These are phyloP conservation scores for Eurytoma californica DNA, from an alignment of 2,888 invertebrate species.

Conservation along the genomic window DNA sequence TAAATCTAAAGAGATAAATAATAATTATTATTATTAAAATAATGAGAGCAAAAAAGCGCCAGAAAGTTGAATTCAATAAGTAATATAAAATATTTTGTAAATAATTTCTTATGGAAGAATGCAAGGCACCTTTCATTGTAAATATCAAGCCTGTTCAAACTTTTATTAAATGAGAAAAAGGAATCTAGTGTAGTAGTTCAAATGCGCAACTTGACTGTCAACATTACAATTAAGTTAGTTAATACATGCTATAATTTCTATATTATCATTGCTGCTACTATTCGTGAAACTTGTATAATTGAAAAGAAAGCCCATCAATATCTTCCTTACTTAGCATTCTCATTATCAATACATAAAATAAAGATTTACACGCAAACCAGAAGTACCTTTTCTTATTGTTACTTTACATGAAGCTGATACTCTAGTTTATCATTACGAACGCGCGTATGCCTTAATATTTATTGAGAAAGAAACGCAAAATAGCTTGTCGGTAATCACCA, in stretches of 20 bases:
- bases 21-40: conserved; percentile 62
- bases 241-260: conserved; percentile 43
- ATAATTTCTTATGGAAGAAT: conserved; percentile 73
- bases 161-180: conserved; percentile 66
- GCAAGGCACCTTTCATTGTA: conserved; percentile 69
- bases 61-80: conserved; percentile 72
- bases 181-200: conserved; percentile 65
- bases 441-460: conserved; percentile 39
- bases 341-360: conserved; percentile 33
- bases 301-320: conserved; percentile 35
- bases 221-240: conserved; percentile 50
- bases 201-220: conserved; percentile 66
- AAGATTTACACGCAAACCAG: conserved; percentile 26
- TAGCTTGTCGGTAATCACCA: conserved; percentile 61
- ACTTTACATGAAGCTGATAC: conserved; percentile 66
- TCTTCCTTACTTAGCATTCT: conserved; percentile 51
- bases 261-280: conserved; percentile 39
- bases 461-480: conserved; percentile 29
- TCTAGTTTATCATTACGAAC: conserved; percentile 71
- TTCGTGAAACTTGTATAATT: conserved; percentile 41
- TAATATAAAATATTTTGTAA: conserved; percentile 75
- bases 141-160: conserved; percentile 71
- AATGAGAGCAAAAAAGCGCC: conserved; percentile 57
- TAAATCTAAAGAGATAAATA: conserved; percentile 64
- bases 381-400: conserved; percentile 58